Base-by-base conservation (phyloP, 2,888 invertebrate species). In the Cosmorhoe ocellata region DNA sequence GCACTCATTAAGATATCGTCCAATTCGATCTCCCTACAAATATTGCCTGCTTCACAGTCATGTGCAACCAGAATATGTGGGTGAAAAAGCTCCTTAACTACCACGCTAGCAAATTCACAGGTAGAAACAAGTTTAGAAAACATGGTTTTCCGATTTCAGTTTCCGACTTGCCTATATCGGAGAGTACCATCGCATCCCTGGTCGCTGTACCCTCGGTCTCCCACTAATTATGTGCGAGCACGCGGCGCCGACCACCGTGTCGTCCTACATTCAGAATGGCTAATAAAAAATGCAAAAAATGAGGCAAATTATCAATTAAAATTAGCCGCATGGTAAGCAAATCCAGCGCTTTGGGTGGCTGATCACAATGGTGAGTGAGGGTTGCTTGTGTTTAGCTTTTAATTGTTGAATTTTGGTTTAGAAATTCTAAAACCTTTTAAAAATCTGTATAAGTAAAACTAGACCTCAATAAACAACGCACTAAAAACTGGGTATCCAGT, bases 191-290 rank as follows among this genome's bases (percentile, higher is more conserved):
- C 27, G 28, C 53, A 39, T 40, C 48, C 24, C 48, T 53, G 12
- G 32, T 34, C 27, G 36, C 30, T 48, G 51, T 50, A 41, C 41
- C 39, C 41, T 41, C 42, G 46, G 45, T 50, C 41, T 51, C 43
- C 51, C 73, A 72, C 78, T 85, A 83, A 87, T 88, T 88, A 88
- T 88, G 88, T 84, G 76, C 70, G 78, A 78, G 80, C 88, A 88
- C 87, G 87, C 63, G 71, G 76, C 62, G 66, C 74, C 71, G 70
- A 73, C 76, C 74, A 47, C 51, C 41, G 41, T 41, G 67, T 59
- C 76, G 86, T 74, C 81, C 86, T 79, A 86, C 79, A 84, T 85
- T 77, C 76, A 54, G 68, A 64, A 62, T 68, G 68, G 76, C 77
- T 86, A 85, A 87, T 86, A 84, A 86, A 18, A 86, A 84, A 86